Evolutionary conservation across 2,797 vertebrate species (phyloP).

Genomic region (Adrianichthys oophorus): DNA sequence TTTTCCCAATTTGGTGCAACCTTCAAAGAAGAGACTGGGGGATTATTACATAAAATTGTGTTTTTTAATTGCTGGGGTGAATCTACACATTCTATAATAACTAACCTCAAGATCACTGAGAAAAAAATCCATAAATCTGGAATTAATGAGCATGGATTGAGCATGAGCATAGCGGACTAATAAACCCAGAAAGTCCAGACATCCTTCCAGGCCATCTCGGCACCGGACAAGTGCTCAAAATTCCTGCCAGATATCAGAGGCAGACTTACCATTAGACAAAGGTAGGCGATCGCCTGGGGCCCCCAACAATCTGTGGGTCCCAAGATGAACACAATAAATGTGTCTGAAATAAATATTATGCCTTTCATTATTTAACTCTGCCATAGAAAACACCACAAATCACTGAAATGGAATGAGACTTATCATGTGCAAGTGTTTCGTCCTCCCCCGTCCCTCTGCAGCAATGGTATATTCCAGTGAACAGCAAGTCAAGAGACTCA

Average conservation of each 20-base stretch:
- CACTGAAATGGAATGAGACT: no score
- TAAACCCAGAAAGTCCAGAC: constrained; percentile 25
- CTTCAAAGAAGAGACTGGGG: not conserved
- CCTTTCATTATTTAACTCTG: no score
- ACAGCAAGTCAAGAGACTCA: no score
- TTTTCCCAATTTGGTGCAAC: not conserved
- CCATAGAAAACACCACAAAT: no score
- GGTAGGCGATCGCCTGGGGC: no score
- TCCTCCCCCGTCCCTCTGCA: no score
- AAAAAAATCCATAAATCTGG: constrained; percentile 47
- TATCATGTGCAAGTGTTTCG: no score
- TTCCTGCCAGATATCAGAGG: constrained; percentile 25
- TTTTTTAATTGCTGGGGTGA: constrained; percentile 16
- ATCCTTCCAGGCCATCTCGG: constrained; percentile 30
- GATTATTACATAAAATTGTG: constrained; percentile 4
- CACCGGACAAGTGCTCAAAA: constrained; percentile 16
- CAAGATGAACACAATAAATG: no score
- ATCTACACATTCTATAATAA: constrained; percentile 41
- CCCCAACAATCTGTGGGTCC: no score
- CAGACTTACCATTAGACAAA: no score
- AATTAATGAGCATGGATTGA: constrained; percentile 21
- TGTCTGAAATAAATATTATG: no score
- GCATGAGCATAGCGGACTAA: constrained; percentile 10
- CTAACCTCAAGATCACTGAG: constrained; percentile 36
- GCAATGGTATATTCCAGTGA: no score